Conservation (phyloP, 2,888 invertebrate species). For the Griposia aprilina region DNA sequence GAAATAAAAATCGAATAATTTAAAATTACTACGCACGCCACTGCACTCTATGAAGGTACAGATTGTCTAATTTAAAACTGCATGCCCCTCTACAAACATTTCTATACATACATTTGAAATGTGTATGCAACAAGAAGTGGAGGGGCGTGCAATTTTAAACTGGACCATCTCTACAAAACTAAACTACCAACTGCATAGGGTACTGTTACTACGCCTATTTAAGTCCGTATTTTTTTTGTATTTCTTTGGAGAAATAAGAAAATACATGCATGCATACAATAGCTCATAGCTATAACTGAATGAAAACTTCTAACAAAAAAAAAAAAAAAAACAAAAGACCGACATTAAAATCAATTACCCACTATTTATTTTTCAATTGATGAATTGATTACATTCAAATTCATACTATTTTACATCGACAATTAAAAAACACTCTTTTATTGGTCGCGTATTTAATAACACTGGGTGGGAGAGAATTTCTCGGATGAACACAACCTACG, state of each 20-base stretch:
- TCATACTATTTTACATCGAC: constrained; percentile 10
- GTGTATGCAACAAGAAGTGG: no score
- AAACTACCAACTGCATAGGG: not conserved
- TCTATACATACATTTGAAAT: no score
- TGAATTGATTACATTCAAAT: constrained; percentile 51
- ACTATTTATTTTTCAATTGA: constrained; percentile 38
- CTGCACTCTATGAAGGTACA: not conserved
- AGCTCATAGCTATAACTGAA: not conserved
- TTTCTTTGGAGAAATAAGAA: not conserved
- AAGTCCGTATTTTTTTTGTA: not conserved
- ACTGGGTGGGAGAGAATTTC: constrained; percentile 45
- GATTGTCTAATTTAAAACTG: no score
- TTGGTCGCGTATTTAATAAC: constrained; percentile 26
- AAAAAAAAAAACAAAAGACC: constrained; percentile 28
- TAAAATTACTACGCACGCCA: not conserved
- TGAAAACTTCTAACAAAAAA: not conserved
- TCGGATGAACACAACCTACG: constrained; percentile 67
- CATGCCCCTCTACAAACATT: no score
- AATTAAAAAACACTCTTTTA: constrained; percentile 29
- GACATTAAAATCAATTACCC: constrained; percentile 40
- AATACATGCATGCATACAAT: not conserved
- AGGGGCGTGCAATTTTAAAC: no score
- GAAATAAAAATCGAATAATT: not conserved
- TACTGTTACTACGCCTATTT: not conserved
- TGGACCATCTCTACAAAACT: not conserved